Percentiles rank a stretch among this genome's conserved stretches.
Evolutionary conservation across 2,888 invertebrate genomes (phyloP).

Genomic region (Rotaria magnacalcarata): DNA sequence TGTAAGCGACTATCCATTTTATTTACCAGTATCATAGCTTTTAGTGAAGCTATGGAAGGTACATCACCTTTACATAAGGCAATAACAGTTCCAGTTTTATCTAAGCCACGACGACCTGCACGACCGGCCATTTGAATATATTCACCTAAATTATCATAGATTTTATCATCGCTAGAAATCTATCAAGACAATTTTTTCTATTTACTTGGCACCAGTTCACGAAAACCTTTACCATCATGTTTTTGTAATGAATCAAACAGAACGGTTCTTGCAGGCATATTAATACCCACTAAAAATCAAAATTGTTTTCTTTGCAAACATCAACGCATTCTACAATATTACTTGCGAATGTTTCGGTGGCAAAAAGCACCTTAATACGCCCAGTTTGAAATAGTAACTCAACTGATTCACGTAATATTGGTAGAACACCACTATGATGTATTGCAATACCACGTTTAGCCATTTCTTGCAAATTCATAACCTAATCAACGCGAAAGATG

Average conservation of each 20-base stretch:
- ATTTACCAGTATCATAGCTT: conserved; percentile 71
- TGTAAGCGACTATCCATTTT: too few species aligned
- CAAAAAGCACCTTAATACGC: conserved; percentile 70
- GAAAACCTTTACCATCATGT: conserved; percentile 76
- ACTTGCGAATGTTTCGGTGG: conserved; percentile 46
- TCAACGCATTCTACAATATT: conserved; percentile 66
- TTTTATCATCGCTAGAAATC: conserved; percentile 70
- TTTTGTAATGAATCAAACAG: conserved; percentile 87
- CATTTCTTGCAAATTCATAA: conserved; percentile 65
- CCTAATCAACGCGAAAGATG: conserved; percentile 57
- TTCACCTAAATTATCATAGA: conserved; percentile 8
- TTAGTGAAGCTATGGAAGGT: conserved; percentile 70
- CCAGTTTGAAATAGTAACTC: conserved; percentile 92
- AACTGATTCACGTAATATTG: conserved; percentile 96
- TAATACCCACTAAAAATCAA: conserved; percentile 77
- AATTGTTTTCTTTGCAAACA: too few species aligned
- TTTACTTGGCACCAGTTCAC: conserved; percentile 74
- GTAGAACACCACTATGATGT: conserved; percentile 94
- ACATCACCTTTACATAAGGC: conserved; percentile 72
- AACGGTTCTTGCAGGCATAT: conserved; percentile 97
- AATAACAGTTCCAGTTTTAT: conserved; percentile 88
- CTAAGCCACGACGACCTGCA: conserved; percentile 86
- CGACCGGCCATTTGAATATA: conserved; percentile 78
- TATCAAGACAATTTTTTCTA: conserved; percentile 62
- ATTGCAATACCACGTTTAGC: conserved; percentile 79